These are phyloP conservation scores for Canis aureus DNA, from an alignment of 2,113 vertebrate species.

Conservation along the genomic window DNA sequence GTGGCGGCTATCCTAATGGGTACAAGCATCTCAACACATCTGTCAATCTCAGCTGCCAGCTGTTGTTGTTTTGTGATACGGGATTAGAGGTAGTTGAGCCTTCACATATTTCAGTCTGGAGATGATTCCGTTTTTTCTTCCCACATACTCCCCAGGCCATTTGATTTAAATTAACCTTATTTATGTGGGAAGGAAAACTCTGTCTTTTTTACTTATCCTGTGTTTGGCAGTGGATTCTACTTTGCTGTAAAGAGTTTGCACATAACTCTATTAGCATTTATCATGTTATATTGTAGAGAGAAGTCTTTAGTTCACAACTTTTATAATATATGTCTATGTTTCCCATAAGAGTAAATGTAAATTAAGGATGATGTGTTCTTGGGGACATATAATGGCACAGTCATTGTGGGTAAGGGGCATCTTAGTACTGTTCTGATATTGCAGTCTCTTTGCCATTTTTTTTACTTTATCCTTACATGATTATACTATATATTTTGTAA, in stretches of 20 bases:
- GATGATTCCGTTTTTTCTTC: conserved; percentile 68
- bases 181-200: conserved; percentile 69
- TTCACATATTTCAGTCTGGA: conserved; percentile 60
- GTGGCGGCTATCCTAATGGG: not conserved
- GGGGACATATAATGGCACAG: not conserved
- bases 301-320: conserved; percentile 48
- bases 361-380: not conserved
- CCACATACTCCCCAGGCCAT: conserved; percentile 55
- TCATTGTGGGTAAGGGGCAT: not conserved
- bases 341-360: not conserved
- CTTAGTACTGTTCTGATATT: not conserved
- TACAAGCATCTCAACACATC: not conserved
- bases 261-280: conserved; percentile 64
- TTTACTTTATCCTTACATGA: not conserved
- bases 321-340: conserved; percentile 14
- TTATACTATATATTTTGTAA: not conserved
- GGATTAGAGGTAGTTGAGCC: conserved; percentile 49
- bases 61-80: conserved; percentile 40
- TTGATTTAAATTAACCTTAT: conserved; percentile 77
- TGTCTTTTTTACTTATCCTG: conserved; percentile 59
- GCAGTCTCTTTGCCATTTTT: not conserved
- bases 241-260: conserved; percentile 60
- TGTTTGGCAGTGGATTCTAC: conserved; percentile 62
- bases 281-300: conserved; percentile 42
- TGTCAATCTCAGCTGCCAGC: conserved; percentile 24